Evolutionary conservation across 2,797 vertebrate species (phyloP), one percentile per base, ranked within the genome.

Genomic region (Gambusia yucatana): DNA sequence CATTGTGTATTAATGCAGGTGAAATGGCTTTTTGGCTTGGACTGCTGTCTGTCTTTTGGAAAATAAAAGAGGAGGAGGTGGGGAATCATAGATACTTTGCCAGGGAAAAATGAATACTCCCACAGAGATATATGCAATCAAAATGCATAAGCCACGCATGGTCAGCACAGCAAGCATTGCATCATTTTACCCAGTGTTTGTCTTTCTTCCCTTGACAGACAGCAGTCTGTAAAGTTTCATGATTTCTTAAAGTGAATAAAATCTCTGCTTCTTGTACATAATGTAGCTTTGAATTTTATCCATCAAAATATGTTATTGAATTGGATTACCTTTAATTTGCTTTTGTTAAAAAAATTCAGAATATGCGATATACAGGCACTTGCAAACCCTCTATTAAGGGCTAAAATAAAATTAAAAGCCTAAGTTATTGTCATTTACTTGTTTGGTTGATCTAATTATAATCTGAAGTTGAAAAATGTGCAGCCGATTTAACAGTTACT

Each of bases 1-100:
- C 96, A 99, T 97, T 97, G 93, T 96, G 96, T 98, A 97, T 97
- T 98, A 98, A 98, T 97, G 95, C 97, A 97, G 97, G 95, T 96
- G 97, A 97, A 97, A 97, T 98, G 96, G 97, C 96, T 97, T 97
- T 96, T 96, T 94, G 95, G 93, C 95, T 95, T 92, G 90, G 92
- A 96, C 91, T 94, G 93, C 93, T 95, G 94, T 95, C 94, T 95
- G 94, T 95, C 94, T 92, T 95, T 95, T 91, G 92, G 93, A 91
- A 95, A 96, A 96, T 95, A 94, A 95, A 95, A 95, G 90, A 89
- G 90, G 89, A 89, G 92, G 91, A 90, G 93, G 93, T 78, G 89
- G 87, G 87, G 84, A 94, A 95, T 94, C 94, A 95, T 91, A 93
- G 93, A 94, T 93, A 93, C 87, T 94, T 96, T 57, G 78, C 85